Conservation (phyloP, 2,888 invertebrate species). For the Andricus curvator region DNA sequence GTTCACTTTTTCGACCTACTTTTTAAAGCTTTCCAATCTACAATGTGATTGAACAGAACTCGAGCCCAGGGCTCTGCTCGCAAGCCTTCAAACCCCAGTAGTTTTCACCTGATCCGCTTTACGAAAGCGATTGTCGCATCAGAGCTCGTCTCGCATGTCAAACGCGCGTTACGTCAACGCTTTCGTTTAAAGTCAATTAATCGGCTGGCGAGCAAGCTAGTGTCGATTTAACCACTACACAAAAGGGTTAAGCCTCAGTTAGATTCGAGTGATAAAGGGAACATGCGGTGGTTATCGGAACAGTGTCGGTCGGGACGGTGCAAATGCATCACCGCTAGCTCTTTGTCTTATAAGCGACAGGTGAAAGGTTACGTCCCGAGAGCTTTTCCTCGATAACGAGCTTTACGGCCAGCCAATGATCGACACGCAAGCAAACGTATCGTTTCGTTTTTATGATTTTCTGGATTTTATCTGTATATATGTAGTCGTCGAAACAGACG, state of each 20-base stretch:
- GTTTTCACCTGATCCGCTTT: background rate
- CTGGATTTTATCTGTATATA: conserved; percentile 43
- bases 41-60: background rate
- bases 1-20: background rate
- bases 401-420: conserved; percentile 61
- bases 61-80: background rate
- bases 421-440: conserved; percentile 61
- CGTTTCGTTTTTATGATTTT: conserved; percentile 55
- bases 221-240: conserved; percentile 26
- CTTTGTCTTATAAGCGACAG: conserved; percentile 39
- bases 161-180: conserved; percentile 22
- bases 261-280: conserved; percentile 27
- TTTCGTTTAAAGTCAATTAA: conserved; percentile 34
- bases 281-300: conserved; percentile 40
- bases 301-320: conserved; percentile 19
- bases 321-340: conserved; percentile 14
- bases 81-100: background rate
- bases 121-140: conserved; percentile 2
- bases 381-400: conserved; percentile 53
- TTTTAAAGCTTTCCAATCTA: background rate
- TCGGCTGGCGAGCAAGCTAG: conserved; percentile 27
- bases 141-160: conserved; percentile 23
- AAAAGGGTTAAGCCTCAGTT: conserved; percentile 36
- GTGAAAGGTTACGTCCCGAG: conserved; percentile 21
- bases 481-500: conserved; percentile 31